Conservation (phyloP, 2,797 vertebrate genomes). For the Knipowitschia caucasica region DNA sequence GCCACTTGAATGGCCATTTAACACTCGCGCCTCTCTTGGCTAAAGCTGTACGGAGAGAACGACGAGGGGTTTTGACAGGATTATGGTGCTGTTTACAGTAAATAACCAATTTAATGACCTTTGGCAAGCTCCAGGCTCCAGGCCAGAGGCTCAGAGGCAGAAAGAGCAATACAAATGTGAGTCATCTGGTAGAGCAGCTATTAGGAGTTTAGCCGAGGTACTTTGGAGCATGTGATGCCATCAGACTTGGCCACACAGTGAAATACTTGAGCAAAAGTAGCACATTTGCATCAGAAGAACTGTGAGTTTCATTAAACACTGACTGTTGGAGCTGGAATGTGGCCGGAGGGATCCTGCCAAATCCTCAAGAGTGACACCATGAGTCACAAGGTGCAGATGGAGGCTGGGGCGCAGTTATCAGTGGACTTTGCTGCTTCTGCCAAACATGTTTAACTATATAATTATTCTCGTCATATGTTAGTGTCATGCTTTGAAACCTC, state of each 20-base stretch:
- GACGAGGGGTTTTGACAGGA: constrained; percentile 55
- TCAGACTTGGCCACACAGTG: constrained; percentile 35
- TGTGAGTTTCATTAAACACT: constrained; percentile 29
- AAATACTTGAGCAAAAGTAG: constrained; percentile 34
- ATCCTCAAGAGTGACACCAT: constrained; percentile 30
- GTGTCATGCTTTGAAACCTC: not conserved
- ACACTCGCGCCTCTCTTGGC: constrained; percentile 52
- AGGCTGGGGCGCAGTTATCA: not conserved
- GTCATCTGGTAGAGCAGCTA: constrained; percentile 63
- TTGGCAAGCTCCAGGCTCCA: constrained; percentile 53
- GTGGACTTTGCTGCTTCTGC: not conserved
- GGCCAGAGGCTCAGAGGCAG: constrained; percentile 54
- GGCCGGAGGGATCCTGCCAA: constrained; percentile 26
- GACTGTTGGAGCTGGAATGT: constrained; percentile 39
- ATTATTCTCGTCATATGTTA: constrained; percentile 1
- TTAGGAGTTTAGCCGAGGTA: constrained; percentile 48
- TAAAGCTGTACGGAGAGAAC: constrained; percentile 44
- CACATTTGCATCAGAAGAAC: constrained; percentile 42
- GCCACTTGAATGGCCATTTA: constrained; percentile 59
- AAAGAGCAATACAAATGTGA: constrained; percentile 60
- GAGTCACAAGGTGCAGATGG: constrained; percentile 17
- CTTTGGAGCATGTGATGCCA: constrained; percentile 42
- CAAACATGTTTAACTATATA: not conserved
- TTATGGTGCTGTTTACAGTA: constrained; percentile 67
- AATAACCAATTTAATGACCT: constrained; percentile 70